Evolutionary conservation across 2,113 vertebrate genomes (phyloP), one percentile per base, ranked within the genome.

Genomic region (Cynocephalus volans): DNA sequence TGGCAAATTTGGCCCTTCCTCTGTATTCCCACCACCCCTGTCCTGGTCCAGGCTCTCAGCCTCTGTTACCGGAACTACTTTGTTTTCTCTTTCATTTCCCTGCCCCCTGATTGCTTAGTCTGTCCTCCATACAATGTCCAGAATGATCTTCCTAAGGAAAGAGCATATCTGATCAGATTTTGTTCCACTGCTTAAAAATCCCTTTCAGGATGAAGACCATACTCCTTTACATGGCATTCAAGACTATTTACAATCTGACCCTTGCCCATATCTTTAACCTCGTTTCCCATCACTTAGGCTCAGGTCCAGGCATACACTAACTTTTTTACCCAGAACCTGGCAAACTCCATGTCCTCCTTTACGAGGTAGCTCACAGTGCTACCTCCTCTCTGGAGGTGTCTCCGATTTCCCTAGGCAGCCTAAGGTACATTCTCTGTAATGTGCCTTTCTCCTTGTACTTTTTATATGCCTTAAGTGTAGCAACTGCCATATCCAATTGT

Each of bases 71-170:
- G 28, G 23, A 54, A 41, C 45, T 50, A n/a, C 56, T 87, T 82
- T 31, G 23, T 81, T 64, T 86, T 56, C 26, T 70, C 28, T 31
- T 17, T 82, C 48, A 24, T 76, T 31, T 83, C 67, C 6, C 23
- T 87, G 56, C 19, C 26, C 18, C 24, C 2, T 5, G 14, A 77
- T 76, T 28, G 18, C 23, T 12, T 6, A n/a, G 8, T 23, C 83
- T 89, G 5, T 48, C 52, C 17, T 12, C 41, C 48, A 31, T 52
- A 73, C 69, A 33, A 9, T 76, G n/a, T 70, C 75, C 36, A 90
- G 54, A 88, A 84, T 73, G 58, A 86, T 60, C 18, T 67, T 92
- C 92, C 41, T 79, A 79, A 86, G 76, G 72, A 93, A 80, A 70
- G 19, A 90, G 36, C 26, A 81, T 48, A 69, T 87, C 33, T 36